phyloP scores from a whole-genome alignment of 1,140 invertebrate species.

The Manduca sexta region DNA sequence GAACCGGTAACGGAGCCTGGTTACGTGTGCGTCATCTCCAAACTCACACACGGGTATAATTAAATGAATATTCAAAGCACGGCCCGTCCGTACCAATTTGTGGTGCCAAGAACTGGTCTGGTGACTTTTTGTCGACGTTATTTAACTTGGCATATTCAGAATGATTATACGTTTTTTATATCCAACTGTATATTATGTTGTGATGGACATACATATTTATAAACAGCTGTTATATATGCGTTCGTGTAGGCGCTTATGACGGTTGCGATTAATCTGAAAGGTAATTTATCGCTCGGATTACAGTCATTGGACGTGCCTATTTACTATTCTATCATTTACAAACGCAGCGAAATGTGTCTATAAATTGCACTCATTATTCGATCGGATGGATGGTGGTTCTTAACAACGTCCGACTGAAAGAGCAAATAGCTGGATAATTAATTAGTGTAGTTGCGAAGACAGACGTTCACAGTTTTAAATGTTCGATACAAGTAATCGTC shows the following conservation, averaged over 20 bases:
- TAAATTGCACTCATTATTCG: background rate
- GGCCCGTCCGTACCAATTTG: conserved; percentile 56
- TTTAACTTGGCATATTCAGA: conserved; percentile 36
- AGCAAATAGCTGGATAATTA: too few relatives aligned
- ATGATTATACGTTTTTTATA: conserved; percentile 16
- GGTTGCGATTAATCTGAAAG: conserved; percentile 55
- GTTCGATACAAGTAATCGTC: too few relatives aligned
- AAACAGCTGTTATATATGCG: conserved; percentile 33
- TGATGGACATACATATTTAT: background rate
- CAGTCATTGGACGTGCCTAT: conserved; percentile 35
- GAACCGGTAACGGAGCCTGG: conserved; percentile 35
- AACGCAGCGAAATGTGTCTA: conserved; percentile 11
- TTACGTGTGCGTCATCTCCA: conserved; percentile 53
- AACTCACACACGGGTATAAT: conserved; percentile 44
- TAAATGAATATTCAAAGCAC: conserved; percentile 65
- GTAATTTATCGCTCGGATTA: conserved; percentile 43
- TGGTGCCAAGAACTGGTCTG: conserved; percentile 50
- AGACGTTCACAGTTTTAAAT: too few relatives aligned
- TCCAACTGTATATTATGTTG: background rate
- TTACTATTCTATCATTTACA: conserved; percentile 19
- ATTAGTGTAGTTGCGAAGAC: too few relatives aligned
- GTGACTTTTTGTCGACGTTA: conserved; percentile 49
- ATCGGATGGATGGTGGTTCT: too few relatives aligned
- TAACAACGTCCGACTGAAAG: too few relatives aligned
- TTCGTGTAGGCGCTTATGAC: conserved; percentile 42